Percentiles rank a stretch among this genome's conserved stretches.
These are phyloP conservation scores for Leptopilina drosophilae DNA, from an alignment of 2,888 invertebrate genomes.

Conservation along the genomic window DNA sequence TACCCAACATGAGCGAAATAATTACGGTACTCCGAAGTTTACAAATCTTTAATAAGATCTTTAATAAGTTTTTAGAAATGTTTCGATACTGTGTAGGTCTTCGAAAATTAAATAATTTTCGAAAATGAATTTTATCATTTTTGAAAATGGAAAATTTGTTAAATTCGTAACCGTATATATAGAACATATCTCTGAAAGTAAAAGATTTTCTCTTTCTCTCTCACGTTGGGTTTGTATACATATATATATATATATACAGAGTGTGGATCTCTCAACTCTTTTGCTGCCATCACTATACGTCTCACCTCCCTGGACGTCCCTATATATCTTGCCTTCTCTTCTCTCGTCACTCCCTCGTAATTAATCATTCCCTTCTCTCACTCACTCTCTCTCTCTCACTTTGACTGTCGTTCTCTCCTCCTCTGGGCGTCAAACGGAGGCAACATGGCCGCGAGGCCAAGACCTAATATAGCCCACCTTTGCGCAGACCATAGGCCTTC, in stretches of 20 bases:
- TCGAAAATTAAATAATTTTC: no score
- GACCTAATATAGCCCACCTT: conserved; percentile 58
- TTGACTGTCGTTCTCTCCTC: conserved; percentile 51
- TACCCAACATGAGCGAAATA: no score
- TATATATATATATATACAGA: no score
- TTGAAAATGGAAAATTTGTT: no score
- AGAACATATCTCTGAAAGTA: background rate
- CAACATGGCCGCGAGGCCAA: conserved; percentile 64
- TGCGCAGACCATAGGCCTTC: conserved; percentile 45
- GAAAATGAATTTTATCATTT: no score
- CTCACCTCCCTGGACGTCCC: conserved; percentile 48
- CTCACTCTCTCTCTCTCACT: conserved; percentile 39
- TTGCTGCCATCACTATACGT: conserved; percentile 39
- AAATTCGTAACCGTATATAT: background rate
- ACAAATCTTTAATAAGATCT: no score
- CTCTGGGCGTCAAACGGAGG: conserved; percentile 62
- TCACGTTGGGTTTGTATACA: background rate
- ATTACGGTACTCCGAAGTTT: no score
- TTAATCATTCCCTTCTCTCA: conserved; percentile 74
- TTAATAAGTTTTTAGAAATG: no score
- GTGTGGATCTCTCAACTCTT: conserved; percentile 42
- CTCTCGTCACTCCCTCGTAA: conserved; percentile 73
- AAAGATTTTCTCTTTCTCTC: conserved; percentile 1
- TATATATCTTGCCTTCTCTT: conserved; percentile 50
- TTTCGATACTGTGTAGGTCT: no score